Percentiles rank a stretch among this genome's conserved stretches.
These are phyloP conservation scores for Phylloscopus whistleri DNA, from an alignment of 2,113 vertebrate genomes.

Conservation along the genomic window DNA sequence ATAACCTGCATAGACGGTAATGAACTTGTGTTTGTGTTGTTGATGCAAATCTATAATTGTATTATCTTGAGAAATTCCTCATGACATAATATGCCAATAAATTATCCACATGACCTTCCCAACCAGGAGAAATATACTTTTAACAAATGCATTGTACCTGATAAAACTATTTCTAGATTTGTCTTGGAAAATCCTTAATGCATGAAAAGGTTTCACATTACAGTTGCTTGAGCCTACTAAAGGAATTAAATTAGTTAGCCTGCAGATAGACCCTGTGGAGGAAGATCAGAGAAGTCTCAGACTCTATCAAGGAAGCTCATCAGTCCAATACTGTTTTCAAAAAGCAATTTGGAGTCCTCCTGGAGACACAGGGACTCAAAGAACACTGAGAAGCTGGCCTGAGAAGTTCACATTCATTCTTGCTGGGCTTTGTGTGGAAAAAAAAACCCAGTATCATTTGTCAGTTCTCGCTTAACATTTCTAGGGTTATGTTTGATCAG, in stretches of 20 bases:
- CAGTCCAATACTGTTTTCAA: neutral
- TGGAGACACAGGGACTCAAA: neutral
- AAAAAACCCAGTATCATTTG: neutral
- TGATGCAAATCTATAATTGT: neutral
- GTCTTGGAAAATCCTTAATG: neutral
- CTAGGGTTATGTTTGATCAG: neutral
- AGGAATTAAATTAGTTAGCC: neutral
- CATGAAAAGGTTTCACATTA: neutral
- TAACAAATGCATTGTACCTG: neutral
- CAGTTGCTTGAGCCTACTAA: neutral
- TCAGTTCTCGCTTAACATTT: neutral
- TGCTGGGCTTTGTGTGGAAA: neutral
- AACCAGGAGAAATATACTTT: neutral
- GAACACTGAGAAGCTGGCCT: neutral
- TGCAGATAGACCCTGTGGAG: neutral
- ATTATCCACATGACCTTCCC: neutral
- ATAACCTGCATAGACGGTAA: neutral
- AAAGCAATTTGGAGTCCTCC: neutral
- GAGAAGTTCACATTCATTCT: neutral
- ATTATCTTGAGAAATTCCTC: neutral
- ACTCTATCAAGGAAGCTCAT: neutral
- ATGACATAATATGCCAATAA: neutral
- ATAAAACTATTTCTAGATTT: neutral
- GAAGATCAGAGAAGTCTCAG: neutral
- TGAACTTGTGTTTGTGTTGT: neutral